Conservation (phyloP, 64 coral and sea anemone genomes). For the Anthopleura sola region DNA sequence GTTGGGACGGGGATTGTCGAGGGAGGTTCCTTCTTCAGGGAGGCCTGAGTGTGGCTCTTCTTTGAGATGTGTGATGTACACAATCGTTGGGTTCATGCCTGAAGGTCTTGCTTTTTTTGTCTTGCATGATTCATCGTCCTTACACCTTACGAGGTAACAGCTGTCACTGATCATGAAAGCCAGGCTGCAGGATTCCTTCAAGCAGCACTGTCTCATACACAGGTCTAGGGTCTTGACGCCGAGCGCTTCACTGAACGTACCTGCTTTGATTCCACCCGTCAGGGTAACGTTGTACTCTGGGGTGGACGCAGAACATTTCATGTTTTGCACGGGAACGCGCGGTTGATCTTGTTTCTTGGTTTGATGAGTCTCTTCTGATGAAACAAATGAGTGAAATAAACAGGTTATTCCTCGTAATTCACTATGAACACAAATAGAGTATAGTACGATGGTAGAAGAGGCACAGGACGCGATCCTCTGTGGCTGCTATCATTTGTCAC, state of each 20-base stretch:
- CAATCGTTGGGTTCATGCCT: conserved; percentile 78
- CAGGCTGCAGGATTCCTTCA: conserved; percentile 61
- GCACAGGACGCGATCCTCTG: too few species aligned
- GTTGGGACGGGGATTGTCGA: background rate
- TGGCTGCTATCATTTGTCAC: too few species aligned
- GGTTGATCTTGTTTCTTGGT: conserved; percentile 74
- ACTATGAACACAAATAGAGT: background rate
- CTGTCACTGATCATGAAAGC: conserved; percentile 89
- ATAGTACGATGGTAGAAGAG: too few species aligned
- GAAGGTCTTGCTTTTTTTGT: conserved; percentile 75
- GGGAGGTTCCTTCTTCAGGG: background rate
- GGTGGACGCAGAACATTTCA: conserved; percentile 51
- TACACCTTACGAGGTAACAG: conserved; percentile 79
- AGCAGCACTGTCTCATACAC: conserved; percentile 75
- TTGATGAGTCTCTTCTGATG: conserved; percentile 49
- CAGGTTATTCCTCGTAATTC: background rate
- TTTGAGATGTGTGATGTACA: conserved; percentile 55
- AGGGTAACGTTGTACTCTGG: conserved; percentile 82
- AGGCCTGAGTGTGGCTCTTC: background rate
- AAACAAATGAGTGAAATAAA: background rate
- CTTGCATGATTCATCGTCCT: conserved; percentile 47
- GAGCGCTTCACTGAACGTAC: conserved; percentile 68
- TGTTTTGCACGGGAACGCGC: background rate
- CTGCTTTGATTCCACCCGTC: conserved; percentile 72
- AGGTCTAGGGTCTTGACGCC: conserved; percentile 59